These are phyloP conservation scores for Bradypodion ventrale DNA, from an alignment of 2,797 vertebrate genomes.

Conservation along the genomic window DNA sequence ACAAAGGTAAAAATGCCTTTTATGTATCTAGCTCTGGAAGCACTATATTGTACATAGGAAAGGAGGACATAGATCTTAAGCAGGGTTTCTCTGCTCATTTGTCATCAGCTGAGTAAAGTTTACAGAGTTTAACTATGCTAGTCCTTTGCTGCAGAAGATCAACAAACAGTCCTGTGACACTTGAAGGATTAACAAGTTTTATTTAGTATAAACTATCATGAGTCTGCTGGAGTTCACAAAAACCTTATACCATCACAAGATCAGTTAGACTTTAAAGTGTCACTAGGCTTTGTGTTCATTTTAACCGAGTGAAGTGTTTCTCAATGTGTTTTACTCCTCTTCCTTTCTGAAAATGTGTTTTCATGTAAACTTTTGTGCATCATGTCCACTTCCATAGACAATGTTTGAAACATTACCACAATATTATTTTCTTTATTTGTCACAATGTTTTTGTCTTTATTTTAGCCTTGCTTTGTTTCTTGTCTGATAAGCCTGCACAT, in stretches of 20 bases:
- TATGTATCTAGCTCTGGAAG: constrained; percentile 26
- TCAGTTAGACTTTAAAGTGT: background rate
- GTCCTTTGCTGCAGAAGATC: background rate
- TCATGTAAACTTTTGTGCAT: too few species aligned
- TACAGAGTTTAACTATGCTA: background rate
- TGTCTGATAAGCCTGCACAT: too few species aligned
- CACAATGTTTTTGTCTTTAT: too few species aligned
- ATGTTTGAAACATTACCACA: too few species aligned
- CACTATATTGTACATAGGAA: constrained; percentile 19
- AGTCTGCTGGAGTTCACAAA: background rate
- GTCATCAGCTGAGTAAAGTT: background rate
- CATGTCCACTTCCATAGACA: too few species aligned
- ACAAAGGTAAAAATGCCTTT: constrained; percentile 70
- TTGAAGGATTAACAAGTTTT: background rate
- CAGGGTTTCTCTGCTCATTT: background rate
- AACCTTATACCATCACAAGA: too few species aligned
- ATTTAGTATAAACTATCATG: background rate
- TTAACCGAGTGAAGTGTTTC: background rate
- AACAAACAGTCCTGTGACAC: background rate
- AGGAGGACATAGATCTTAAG: background rate
- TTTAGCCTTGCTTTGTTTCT: too few species aligned
- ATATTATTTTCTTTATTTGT: too few species aligned
- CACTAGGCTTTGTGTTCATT: background rate
- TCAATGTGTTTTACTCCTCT: background rate
- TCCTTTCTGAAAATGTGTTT: background rate